phyloP scores from a whole-genome alignment of 2,113 vertebrate species.

The Brachypodius melanocephalos region DNA sequence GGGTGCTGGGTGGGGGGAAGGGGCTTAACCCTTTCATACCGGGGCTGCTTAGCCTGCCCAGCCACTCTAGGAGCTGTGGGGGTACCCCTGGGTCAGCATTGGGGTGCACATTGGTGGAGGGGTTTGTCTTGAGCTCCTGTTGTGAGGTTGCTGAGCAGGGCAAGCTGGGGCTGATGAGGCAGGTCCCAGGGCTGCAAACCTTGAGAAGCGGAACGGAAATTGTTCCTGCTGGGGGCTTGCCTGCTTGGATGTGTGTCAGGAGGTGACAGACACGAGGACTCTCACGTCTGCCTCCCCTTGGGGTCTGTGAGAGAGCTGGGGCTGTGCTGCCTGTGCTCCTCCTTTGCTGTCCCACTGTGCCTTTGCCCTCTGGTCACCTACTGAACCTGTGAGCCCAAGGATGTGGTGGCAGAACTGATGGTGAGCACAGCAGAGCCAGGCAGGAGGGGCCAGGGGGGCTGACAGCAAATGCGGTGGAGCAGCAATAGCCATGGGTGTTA shows the following conservation, averaged over 20 bases:
- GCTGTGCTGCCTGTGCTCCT: not conserved
- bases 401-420: not conserved
- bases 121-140: not conserved
- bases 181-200: not conserved
- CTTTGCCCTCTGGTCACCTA: not conserved
- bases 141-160: not conserved
- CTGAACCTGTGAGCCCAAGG: fast-evolving
- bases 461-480: fast-evolving
- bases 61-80: not conserved
- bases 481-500: not conserved
- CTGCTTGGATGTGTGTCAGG: not conserved
- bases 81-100: not conserved
- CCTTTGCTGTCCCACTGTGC: not conserved
- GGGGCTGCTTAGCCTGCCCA: not conserved
- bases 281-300: not conserved
- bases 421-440: not conserved
- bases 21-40: slow-evolving; percentile 23
- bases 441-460: not conserved
- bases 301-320: not conserved
- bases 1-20: not conserved
- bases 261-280: not conserved
- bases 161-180: not conserved
- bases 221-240: not conserved
- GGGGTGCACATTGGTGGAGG: not conserved
- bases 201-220: fast-evolving